phyloP scores from a whole-genome alignment of 2,113 vertebrate species.

The Periophthalmodon schlosseri region DNA sequence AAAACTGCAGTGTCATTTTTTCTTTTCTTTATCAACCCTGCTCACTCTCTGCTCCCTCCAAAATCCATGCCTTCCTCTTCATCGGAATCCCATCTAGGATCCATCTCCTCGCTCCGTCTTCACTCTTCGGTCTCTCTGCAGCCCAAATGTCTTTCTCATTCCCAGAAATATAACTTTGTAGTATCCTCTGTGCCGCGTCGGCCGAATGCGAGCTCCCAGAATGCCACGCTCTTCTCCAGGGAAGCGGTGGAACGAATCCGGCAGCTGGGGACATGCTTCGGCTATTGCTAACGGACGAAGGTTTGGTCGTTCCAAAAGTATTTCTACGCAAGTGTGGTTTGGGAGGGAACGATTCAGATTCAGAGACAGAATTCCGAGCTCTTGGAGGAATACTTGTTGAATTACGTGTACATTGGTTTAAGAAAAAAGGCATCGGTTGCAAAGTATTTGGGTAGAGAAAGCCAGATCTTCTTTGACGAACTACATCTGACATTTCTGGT shows the following conservation, averaged over 20 bases:
- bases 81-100: slow-evolving; percentile 60
- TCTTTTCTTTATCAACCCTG: not conserved
- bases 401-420: slow-evolving; percentile 16
- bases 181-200: slow-evolving; percentile 60
- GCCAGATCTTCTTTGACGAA: slow-evolving; percentile 39
- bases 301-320: not conserved
- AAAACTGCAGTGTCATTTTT: too few relatives aligned
- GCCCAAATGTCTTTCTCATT: not conserved
- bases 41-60: slow-evolving; percentile 55
- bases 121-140: slow-evolving; percentile 63
- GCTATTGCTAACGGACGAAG: not conserved
- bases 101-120: slow-evolving; percentile 57
- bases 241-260: slow-evolving; percentile 11
- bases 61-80: slow-evolving; percentile 81
- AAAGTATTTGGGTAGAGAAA: slow-evolving; percentile 26
- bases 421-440: slow-evolving; percentile 27
- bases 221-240: slow-evolving; percentile 72
- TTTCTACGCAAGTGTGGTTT: not conserved
- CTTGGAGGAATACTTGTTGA: slow-evolving; percentile 6
- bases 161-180: slow-evolving; percentile 8
- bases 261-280: slow-evolving; percentile 1
- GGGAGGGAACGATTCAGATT: slow-evolving; percentile 61
- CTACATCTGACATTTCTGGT: slow-evolving; percentile 3
- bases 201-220: slow-evolving; percentile 76
- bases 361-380: slow-evolving; percentile 59